Percentiles rank a stretch among this genome's conserved stretches.
These are phyloP conservation scores for Trichonephila clavata DNA, from an alignment of 1,140 invertebrate species.

Conservation along the genomic window DNA sequence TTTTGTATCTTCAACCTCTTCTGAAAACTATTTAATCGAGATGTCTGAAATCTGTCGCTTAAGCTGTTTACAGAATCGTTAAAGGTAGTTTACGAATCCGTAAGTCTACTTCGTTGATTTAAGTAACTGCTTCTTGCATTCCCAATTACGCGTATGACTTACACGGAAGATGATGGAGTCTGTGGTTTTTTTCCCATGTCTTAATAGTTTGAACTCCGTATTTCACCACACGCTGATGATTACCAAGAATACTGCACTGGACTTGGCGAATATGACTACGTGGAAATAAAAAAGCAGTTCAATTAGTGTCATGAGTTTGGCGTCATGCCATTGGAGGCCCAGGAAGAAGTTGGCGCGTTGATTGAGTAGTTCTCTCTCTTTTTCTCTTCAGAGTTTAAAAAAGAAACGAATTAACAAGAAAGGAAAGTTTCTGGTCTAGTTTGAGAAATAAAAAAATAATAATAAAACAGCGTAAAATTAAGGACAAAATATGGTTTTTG, in stretches of 20 bases:
- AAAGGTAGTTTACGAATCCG: not conserved
- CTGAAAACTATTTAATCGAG: too few relatives aligned
- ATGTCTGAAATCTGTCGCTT: too few relatives aligned
- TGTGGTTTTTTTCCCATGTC: not conserved
- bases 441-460: not conserved
- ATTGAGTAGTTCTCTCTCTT: not conserved
- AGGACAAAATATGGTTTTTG: not conserved
- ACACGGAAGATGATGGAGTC: not conserved
- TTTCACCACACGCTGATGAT: slow-evolving; percentile 1
- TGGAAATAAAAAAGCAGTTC: not conserved
- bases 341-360: slow-evolving; percentile 1
- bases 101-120: not conserved
- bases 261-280: slow-evolving; percentile 8
- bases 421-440: not conserved
- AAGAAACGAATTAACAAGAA: not conserved
- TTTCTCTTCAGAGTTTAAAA: not conserved
- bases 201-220: not conserved
- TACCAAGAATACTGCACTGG: not conserved
- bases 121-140: not conserved
- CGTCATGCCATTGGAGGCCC: not conserved
- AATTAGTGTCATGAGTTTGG: slow-evolving; percentile 34
- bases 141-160: slow-evolving; percentile 2
- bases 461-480: not conserved
- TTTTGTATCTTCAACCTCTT: too few relatives aligned
- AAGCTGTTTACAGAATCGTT: not conserved